A percentile compares a stretch with the other conserved stretches of the same genome.
Evolutionary conservation across 2,888 invertebrate species (phyloP).

Genomic region (Tridacna crocea): DNA sequence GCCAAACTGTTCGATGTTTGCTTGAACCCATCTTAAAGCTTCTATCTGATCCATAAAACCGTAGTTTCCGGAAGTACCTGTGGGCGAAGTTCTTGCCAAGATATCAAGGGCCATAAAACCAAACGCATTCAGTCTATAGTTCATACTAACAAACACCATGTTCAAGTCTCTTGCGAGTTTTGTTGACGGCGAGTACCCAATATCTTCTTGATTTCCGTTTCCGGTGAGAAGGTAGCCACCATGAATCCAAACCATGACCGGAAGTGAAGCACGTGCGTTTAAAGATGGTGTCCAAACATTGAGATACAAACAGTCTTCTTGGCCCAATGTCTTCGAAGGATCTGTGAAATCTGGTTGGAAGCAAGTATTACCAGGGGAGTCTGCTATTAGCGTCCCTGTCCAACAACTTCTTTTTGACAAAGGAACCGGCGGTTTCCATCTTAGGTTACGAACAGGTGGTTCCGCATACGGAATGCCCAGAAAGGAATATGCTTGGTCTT

Average conservation of each 20-base stretch:
- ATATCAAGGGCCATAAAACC: slow-evolving; percentile 90
- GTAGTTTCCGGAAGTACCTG: slow-evolving; percentile 72
- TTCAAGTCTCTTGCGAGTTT: slow-evolving; percentile 91
- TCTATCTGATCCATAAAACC: slow-evolving; percentile 74
- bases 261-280: slow-evolving; percentile 62
- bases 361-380: slow-evolving; percentile 45
- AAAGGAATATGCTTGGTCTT: slow-evolving; percentile 55
- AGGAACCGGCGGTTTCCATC: slow-evolving; percentile 67
- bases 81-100: slow-evolving; percentile 41
- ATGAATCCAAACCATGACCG: slow-evolving; percentile 81
- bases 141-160: slow-evolving; percentile 93
- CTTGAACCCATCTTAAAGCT: slow-evolving; percentile 72
- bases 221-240: slow-evolving; percentile 71
- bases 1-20: slow-evolving; percentile 72
- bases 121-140: slow-evolving; percentile 89
- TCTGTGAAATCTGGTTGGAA: slow-evolving; percentile 44
- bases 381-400: slow-evolving; percentile 27
- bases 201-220: slow-evolving; percentile 62
- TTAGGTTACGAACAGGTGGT: slow-evolving; percentile 58
- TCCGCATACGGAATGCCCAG: slow-evolving; percentile 71
- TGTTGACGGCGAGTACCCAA: slow-evolving; percentile 87
- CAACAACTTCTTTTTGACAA: slow-evolving; percentile 61
- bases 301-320: slow-evolving; percentile 79
- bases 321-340: slow-evolving; percentile 40
- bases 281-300: slow-evolving; percentile 79